phyloP scores from a whole-genome alignment of 2,888 invertebrate genomes.

The Idaea biselata region DNA sequence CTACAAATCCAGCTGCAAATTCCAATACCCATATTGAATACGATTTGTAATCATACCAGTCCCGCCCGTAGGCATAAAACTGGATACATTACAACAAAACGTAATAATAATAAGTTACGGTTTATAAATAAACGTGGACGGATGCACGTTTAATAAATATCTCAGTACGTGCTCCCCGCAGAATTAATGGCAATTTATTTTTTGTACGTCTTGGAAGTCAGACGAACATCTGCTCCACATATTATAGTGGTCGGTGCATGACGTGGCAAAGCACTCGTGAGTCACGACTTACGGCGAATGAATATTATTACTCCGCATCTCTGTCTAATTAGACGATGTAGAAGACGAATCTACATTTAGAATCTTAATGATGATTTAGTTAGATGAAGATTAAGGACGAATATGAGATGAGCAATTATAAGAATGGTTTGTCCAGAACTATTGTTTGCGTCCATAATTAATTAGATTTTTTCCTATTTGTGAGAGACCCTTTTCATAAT shows the following conservation, averaged over 20 bases:
- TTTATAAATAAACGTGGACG: conserved; percentile 21
- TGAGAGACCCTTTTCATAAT: neutral
- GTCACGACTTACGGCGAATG: neutral
- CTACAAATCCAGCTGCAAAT: neutral
- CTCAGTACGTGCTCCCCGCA: conserved; percentile 19
- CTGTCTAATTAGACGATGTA: neutral
- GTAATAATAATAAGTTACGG: conserved; percentile 16
- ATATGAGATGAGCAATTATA: neutral
- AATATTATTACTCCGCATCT: neutral
- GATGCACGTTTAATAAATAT: conserved; percentile 20
- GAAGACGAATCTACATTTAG: neutral
- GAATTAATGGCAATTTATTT: conserved; percentile 23
- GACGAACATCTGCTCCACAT: conserved; percentile 25
- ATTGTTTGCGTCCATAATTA: neutral
- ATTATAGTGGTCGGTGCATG: neutral
- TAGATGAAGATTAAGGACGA: neutral
- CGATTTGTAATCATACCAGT: neutral
- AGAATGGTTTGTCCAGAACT: neutral
- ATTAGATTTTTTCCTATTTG: neutral
- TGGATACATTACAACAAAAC: neutral
- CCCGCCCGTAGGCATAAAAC: neutral
- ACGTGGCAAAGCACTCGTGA: neutral
- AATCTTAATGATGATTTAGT: neutral
- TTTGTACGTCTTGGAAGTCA: conserved; percentile 16
- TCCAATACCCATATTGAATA: neutral